Percentiles rank a stretch among this genome's conserved stretches.
Conservation (phyloP, 2,113 vertebrate species). For the Saguinus imperator region DNA sequence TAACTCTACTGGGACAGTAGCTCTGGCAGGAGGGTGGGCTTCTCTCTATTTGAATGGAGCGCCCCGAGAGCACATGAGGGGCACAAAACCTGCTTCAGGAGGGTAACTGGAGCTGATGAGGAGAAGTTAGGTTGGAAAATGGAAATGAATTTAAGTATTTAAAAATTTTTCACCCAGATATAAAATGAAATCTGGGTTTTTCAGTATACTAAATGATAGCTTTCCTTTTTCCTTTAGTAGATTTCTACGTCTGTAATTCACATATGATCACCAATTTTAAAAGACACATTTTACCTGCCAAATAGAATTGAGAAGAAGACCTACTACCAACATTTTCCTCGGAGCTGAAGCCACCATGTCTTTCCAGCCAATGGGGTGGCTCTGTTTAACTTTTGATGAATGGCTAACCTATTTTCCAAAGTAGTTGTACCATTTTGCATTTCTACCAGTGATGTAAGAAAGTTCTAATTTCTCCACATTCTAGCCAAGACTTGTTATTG, state of each 20-base stretch:
- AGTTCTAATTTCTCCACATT: not conserved
- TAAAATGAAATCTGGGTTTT: slow-evolving; percentile 14
- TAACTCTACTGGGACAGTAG: not conserved
- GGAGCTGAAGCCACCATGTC: not conserved
- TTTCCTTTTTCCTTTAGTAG: not conserved
- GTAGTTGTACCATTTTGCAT: not conserved
- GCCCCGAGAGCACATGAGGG: not conserved
- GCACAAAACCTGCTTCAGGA: not conserved
- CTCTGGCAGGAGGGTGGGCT: too few relatives aligned
- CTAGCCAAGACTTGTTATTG: not conserved
- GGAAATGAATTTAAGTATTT: not conserved
- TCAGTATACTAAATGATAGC: not conserved
- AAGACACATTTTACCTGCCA: not conserved
- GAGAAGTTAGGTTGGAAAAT: not conserved
- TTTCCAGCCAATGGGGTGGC: too few relatives aligned
- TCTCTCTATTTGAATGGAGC: not conserved
- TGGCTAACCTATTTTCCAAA: not conserved
- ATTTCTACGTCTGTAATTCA: slow-evolving; percentile 16
- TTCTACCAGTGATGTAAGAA: not conserved
- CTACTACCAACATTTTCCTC: not conserved
- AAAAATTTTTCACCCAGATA: not conserved
- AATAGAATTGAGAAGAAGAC: not conserved
- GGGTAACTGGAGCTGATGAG: not conserved
- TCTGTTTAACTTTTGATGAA: not conserved
- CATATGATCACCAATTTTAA: not conserved